Evolutionary conservation across 2,113 vertebrate species (phyloP).

Genomic region (Varanus salvator): DNA sequence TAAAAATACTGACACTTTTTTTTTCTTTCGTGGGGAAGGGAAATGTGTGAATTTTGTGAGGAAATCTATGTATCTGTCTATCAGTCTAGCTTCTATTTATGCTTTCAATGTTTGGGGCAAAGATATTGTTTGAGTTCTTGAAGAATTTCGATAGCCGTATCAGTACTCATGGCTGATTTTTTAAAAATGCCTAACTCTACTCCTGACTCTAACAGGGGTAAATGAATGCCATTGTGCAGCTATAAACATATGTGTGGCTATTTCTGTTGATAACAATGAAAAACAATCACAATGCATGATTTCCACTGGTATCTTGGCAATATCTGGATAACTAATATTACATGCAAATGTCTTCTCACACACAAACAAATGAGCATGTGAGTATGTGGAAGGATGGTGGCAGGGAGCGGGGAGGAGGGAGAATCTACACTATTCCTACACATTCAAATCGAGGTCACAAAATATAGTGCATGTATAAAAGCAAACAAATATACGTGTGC

Average conservation of each 20-base stretch:
- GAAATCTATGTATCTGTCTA: no score
- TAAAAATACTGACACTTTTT: slow-evolving; percentile 58
- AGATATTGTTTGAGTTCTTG: neutral
- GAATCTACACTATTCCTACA: neutral
- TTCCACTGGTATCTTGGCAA: neutral
- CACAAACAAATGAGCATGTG: neutral
- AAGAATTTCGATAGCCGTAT: neutral
- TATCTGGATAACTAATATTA: neutral
- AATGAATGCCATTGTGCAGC: neutral
- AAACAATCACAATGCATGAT: neutral
- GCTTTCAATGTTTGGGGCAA: neutral
- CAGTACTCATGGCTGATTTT: neutral
- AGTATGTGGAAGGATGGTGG: neutral
- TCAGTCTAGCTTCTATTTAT: no score
- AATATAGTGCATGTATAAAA: neutral
- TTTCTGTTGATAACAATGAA: neutral
- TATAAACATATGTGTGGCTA: neutral
- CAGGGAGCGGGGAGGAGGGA: neutral
- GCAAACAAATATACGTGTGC: neutral
- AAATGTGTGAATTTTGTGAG: neutral
- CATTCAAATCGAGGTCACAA: neutral
- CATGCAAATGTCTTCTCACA: neutral
- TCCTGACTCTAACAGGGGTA: neutral
- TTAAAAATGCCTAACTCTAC: neutral
- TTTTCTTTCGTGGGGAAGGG: neutral